phyloP scores from a whole-genome alignment of 2,113 vertebrate genomes.

The Etheostoma spectabile region DNA sequence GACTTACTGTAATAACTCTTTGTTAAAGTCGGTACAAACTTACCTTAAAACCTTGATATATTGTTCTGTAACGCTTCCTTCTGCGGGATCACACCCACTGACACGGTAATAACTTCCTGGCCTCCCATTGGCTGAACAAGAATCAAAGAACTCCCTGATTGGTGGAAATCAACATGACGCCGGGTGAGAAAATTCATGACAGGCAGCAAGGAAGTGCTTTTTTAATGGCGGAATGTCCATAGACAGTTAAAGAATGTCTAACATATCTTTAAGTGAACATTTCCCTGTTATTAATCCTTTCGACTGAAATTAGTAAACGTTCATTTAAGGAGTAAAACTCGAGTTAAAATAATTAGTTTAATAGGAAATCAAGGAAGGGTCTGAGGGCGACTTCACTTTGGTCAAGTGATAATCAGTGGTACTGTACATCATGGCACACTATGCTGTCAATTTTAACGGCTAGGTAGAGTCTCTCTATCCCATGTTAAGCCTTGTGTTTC shows the following conservation, averaged over 20 bases:
- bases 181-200: conserved; percentile 29
- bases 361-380: background rate
- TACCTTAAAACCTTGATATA: conserved; percentile 75
- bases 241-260: background rate
- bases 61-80: conserved; percentile 68
- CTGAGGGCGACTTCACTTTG: background rate
- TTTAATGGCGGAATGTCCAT: background rate
- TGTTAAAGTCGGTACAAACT: conserved; percentile 50
- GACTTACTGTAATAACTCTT: background rate
- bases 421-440: background rate
- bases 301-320: background rate
- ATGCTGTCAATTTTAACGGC: background rate
- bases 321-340: background rate
- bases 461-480: background rate
- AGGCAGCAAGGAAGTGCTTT: conserved; percentile 63
- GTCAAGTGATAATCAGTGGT: background rate
- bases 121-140: conserved; percentile 65
- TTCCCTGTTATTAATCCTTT: background rate
- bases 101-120: conserved; percentile 9
- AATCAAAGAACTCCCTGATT: conserved; percentile 47
- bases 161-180: conserved; percentile 34
- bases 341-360: background rate
- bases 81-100: conserved; percentile 60
- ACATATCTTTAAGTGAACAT: background rate
- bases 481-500: background rate